Base-by-base conservation (phyloP, 1,140 invertebrate species). In the Pissodes strobi region DNA sequence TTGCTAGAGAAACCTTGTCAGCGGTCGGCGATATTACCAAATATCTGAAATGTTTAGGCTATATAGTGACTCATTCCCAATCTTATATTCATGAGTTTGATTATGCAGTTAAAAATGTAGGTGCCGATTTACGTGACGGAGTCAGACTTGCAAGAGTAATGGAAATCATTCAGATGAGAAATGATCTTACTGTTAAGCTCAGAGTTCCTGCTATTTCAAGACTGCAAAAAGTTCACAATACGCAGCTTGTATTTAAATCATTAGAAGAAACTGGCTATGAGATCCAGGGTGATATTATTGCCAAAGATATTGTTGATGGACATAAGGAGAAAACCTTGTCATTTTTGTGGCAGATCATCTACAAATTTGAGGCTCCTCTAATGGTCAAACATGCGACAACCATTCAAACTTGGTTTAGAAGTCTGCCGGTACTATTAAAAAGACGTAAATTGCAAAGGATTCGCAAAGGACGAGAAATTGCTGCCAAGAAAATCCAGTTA, bases 151-250 rank as follows among this genome's bases (percentile, higher is more conserved):
- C 88, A 3, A 85, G 86, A 72, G 84, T 93, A 0, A 86, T 94
- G 83, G 93, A 95, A 79, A 83, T 94, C 1, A 89, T 95, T 51
- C 82, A 90, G n/a, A 80, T 89, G 64, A 82, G 86, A 43, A 86
- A 84, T 74, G 84, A 85, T 71, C 81, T 87, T 64, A 86, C 81
- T 17, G 76, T 74, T 68, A 86, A 85, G 41, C 79, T 95, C n/a
- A 80, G 93, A 46, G 87, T 88, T 1, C 93, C 93, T 0, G 90
- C 93, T 1, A 90, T 94, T 66, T 94, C 91, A 1, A 82, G 89
- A 0, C 76, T 94, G 8, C 92, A 94, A 76, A 93, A 94, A 74
- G 83, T 94, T n/a, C 89, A 92, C 74, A 97, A 97, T 74, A 88
- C 92, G 0, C 87, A 91, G 66, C 74, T 92, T 1, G 87, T 88